Evolutionary conservation across 2,888 invertebrate species (phyloP), one percentile per base, ranked within the genome.

Genomic region (Aplocera efformata): DNA sequence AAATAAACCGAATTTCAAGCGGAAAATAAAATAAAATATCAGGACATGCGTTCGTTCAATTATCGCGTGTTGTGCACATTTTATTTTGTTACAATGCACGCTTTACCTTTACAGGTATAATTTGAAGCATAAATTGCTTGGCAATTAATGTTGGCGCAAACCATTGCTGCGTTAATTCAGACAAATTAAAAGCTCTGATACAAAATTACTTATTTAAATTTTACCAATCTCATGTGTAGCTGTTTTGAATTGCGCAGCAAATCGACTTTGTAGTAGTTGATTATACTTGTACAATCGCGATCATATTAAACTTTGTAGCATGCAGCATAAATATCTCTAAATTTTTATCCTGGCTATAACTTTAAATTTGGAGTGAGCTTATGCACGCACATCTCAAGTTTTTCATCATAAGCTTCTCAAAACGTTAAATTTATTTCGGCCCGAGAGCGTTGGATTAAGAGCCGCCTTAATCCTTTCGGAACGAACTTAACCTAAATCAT

Each of bases 401-500:
- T 85, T 86, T 85, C 82, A 79, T 79, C 76, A 73, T 84, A 83
- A 86, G 81, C 84, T 79, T 55, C 72, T 74, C 72, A 66, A 79
- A 79, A 75, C 80, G 74, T 81, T 75, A 83, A 85, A 83, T 84
- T 85, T 86, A 86, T 85, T 83, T 82, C 72, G 70, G 80, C 83
- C 81, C 79, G 72, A 73, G 77, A 77, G 84, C 84, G 79, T 65
- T 63, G 79, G 76, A 82, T 86, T 85, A 83, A 85, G 81, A 78
- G 72, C 79, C 70, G 74, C 66, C 75, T 84, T 86, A 86, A 88
- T 88, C 86, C 85, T 85, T 85, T 80, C 72, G 71, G 69, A 78
- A 78, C 72, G 75, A 84, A 85, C 74, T 84, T 81, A 84, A 81
- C 82, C 79, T 77, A 79, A 83, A 88, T 83, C 80, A 81, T 86